Evolutionary conservation across 2,113 vertebrate species (phyloP).

Genomic region (Meriones unguiculatus): DNA sequence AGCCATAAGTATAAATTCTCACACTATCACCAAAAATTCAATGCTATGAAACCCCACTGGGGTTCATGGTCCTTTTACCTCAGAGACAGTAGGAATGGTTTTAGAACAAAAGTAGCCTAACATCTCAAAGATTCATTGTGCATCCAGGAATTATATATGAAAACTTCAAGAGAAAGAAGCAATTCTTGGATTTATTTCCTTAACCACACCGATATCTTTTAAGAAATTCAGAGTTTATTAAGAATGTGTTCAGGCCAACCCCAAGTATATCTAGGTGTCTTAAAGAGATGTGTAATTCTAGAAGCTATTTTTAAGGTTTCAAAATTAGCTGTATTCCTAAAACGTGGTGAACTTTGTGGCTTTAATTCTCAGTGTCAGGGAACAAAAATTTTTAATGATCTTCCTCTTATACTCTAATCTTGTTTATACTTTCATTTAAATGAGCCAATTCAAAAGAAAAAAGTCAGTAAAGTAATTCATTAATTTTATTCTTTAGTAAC

Average conservation of each 20-base stretch:
- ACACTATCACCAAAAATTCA: too few relatives aligned
- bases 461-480: neutral
- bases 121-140: too few relatives aligned
- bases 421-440: neutral
- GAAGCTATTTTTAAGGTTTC: neutral
- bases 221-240: neutral
- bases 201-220: neutral
- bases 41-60: too few relatives aligned
- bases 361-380: neutral
- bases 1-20: too few relatives aligned
- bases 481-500: constrained; percentile 16
- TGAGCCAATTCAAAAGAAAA: neutral
- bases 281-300: neutral
- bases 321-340: neutral
- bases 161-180: too few relatives aligned
- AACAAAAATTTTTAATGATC: neutral
- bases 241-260: neutral
- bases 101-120: too few relatives aligned
- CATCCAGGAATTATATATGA: too few relatives aligned
- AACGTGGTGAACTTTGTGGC: neutral
- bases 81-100: too few relatives aligned
- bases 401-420: neutral
- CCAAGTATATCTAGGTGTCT: neutral
- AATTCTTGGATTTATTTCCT: neutral
- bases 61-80: too few relatives aligned